Conservation (phyloP, 2,113 vertebrate genomes). For the Cygnus atratus region DNA sequence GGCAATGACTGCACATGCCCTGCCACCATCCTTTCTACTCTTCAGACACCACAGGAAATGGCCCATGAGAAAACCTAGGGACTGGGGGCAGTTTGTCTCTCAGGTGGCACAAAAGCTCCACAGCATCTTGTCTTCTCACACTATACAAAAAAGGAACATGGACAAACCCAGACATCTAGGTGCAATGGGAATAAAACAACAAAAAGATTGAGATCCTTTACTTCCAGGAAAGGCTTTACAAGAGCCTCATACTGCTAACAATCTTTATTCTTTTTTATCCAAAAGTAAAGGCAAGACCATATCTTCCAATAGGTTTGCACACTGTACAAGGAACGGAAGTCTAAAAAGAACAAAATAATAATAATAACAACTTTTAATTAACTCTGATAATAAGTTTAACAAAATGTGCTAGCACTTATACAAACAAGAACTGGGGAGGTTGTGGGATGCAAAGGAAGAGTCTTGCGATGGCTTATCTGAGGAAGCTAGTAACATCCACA, state of each 20-base stretch:
- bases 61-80: not conserved
- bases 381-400: not conserved
- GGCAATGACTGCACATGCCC: not conserved
- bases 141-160: not conserved
- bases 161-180: not conserved
- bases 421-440: not conserved
- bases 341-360: not conserved
- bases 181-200: not conserved
- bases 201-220: not conserved
- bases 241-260: not conserved
- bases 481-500: not conserved
- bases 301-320: not conserved
- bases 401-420: not conserved
- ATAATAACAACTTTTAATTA: not conserved
- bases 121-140: accelerated
- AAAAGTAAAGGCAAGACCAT: not conserved
- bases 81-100: not conserved
- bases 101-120: not conserved
- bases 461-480: not conserved
- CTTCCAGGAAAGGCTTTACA: not conserved
- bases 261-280: not conserved
- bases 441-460: not conserved
- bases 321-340: not conserved
- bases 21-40: not conserved
- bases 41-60: not conserved